Conservation (phyloP, 2,113 vertebrate genomes). For the Pica pica region DNA sequence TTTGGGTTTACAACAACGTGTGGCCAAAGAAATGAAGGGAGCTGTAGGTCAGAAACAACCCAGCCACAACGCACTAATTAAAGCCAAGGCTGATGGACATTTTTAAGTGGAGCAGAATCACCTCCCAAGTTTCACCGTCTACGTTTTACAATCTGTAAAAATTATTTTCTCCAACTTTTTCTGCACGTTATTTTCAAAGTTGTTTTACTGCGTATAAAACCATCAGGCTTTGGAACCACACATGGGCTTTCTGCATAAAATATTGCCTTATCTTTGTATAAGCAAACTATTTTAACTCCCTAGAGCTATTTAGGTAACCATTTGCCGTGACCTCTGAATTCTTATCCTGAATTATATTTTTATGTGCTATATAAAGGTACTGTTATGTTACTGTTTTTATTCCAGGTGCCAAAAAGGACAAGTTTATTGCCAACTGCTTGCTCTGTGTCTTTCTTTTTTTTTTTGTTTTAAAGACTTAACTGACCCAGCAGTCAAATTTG, state of each 20-base stretch:
- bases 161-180: background rate
- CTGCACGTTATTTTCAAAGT: background rate
- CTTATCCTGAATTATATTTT: conserved; percentile 72
- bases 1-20: background rate
- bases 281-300: conserved; percentile 64
- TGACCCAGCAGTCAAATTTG: conserved; percentile 30
- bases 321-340: conserved; percentile 73
- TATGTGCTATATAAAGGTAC: conserved; percentile 71
- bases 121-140: background rate
- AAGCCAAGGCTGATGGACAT: background rate
- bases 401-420: conserved; percentile 71
- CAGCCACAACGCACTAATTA: background rate
- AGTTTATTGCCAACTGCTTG: conserved; percentile 65
- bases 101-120: background rate
- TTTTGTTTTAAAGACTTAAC: conserved; percentile 5
- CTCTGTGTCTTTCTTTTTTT: background rate
- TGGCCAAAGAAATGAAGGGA: background rate
- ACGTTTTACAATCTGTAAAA: background rate
- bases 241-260: conserved; percentile 46
- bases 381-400: conserved; percentile 71
- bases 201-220: conserved; percentile 14
- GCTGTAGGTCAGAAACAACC: background rate
- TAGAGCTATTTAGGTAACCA: conserved; percentile 73
- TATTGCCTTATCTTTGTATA: conserved; percentile 59
- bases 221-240: conserved; percentile 12